phyloP scores from a whole-genome alignment of 2,113 vertebrate genomes.

The Panthera uncia region DNA sequence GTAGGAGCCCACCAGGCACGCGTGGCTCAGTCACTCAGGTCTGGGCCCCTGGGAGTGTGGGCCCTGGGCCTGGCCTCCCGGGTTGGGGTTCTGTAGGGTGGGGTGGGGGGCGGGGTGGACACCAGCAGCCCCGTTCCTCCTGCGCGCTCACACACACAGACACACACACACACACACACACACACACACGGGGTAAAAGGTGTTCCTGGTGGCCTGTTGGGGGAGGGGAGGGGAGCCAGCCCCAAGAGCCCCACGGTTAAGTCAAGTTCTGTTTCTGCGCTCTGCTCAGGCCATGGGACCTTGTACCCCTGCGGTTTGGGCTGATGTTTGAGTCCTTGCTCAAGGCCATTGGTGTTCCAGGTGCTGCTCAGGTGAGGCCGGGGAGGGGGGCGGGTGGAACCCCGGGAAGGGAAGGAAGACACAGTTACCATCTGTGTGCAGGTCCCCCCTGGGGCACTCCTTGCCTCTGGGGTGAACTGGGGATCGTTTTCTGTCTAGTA shows the following conservation, averaged over 20 bases:
- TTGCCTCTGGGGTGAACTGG: rapidly evolving
- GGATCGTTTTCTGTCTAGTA: background rate
- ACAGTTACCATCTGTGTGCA: rapidly evolving
- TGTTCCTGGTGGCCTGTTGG: background rate
- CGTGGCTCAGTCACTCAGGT: background rate
- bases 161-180: too few species aligned
- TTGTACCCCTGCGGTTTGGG: too few species aligned
- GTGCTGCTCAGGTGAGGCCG: background rate
- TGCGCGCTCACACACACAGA: too few species aligned
- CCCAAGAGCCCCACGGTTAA: rapidly evolving
- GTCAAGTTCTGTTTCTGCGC: background rate
- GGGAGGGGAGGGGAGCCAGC: background rate
- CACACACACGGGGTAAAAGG: too few species aligned
- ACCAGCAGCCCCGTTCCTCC: too few species aligned
- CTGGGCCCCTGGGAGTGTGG: background rate
- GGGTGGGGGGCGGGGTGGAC: too few species aligned
- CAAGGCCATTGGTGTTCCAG: too few species aligned
- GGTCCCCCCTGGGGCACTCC: background rate
- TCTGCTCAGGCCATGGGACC: background rate
- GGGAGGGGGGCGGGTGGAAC: too few species aligned
- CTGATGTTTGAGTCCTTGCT: background rate
- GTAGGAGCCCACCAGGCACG: background rate
- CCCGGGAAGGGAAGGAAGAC: too few species aligned
- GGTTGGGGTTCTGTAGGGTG: background rate
- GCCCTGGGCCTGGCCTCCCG: background rate